Percentiles rank a stretch among this genome's conserved stretches.
Conservation (phyloP, 2,888 invertebrate genomes). For the Tipula vernalis region DNA sequence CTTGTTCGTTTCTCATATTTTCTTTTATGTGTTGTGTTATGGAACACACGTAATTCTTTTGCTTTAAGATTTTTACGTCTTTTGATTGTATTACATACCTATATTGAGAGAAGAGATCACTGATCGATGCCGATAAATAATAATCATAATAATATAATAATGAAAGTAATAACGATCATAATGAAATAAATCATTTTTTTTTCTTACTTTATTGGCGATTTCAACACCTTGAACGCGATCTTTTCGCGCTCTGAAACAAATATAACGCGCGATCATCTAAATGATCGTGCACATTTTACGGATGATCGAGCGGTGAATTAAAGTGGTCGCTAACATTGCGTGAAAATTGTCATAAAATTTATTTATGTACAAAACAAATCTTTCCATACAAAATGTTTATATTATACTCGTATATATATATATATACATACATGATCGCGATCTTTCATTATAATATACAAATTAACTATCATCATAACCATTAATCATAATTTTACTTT, state of each 20-base stretch:
- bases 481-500: constrained; percentile 8
- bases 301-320: neutral
- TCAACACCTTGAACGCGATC: neutral
- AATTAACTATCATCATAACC: constrained; percentile 8
- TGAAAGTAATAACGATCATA: constrained; percentile 4
- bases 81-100: neutral
- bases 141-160: neutral
- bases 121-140: constrained; percentile 9
- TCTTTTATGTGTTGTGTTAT: neutral
- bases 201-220: neutral
- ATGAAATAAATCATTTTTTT: neutral
- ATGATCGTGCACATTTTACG: neutral
- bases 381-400: neutral
- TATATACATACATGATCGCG: neutral
- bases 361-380: neutral
- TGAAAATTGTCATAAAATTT: neutral
- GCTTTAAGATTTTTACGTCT: neutral
- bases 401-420: too few species aligned
- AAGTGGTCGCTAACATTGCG: neutral
- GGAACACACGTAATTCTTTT: neutral
- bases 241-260: neutral
- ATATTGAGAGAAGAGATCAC: neutral
- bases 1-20: neutral
- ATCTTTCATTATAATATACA: neutral
- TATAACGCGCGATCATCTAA: neutral